phyloP scores from a whole-genome alignment of 35 echinoderm and acorn worm genomes.

The Heliocidaris erythrogramma region DNA sequence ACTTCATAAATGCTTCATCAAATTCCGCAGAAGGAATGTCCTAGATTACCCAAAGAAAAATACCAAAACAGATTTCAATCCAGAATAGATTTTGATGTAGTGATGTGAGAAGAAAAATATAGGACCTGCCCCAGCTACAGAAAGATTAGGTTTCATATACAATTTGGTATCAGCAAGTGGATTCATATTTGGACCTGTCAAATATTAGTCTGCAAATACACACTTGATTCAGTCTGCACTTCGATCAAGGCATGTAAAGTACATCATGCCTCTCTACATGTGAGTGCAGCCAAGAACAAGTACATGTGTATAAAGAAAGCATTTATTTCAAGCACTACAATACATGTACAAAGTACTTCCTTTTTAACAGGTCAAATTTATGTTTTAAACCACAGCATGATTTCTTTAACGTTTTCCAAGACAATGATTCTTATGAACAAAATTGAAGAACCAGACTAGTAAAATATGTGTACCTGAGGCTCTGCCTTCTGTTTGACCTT shows the following conservation, averaged over 20 bases:
- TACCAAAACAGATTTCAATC: background rate
- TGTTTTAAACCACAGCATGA: too few relatives aligned
- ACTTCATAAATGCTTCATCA: background rate
- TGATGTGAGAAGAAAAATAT: background rate
- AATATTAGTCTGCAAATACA: conserved; percentile 12
- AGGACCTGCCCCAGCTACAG: background rate
- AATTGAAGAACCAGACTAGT: background rate
- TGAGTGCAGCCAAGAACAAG: too few relatives aligned
- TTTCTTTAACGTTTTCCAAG: too few relatives aligned
- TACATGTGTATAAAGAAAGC: too few relatives aligned
- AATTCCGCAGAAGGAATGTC: background rate
- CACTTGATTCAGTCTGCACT: background rate
- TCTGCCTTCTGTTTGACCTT: background rate
- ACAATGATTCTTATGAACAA: too few relatives aligned
- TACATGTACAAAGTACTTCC: too few relatives aligned
- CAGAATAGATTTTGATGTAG: background rate
- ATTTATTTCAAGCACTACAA: too few relatives aligned
- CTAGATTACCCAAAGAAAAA: background rate
- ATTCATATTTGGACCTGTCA: conserved; percentile 11
- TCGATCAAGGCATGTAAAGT: background rate
- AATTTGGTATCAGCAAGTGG: background rate
- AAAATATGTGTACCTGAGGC: background rate
- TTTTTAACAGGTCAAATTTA: too few relatives aligned
- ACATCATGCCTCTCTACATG: background rate
- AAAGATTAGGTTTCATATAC: background rate